A percentile compares a stretch with the other conserved stretches of the same genome.
Evolutionary conservation across 1,140 invertebrate species (phyloP).

Genomic region (Dendrolimus punctatus): DNA sequence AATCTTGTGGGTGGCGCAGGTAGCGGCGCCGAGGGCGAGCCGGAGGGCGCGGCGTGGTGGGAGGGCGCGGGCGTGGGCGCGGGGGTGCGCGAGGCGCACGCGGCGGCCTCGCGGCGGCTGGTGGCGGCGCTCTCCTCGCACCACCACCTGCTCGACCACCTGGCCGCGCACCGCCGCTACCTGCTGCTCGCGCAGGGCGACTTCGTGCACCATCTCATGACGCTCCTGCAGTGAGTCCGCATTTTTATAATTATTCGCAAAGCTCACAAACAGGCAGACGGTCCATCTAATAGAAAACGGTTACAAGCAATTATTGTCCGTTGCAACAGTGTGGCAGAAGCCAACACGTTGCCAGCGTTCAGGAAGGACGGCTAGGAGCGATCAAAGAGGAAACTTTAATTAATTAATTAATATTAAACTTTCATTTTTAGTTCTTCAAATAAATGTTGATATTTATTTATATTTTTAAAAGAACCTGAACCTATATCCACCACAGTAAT

Average conservation of each 20-base stretch:
- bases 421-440: too few relatives aligned
- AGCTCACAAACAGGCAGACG: too few relatives aligned
- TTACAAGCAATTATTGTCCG: too few relatives aligned
- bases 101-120: constrained; percentile 89
- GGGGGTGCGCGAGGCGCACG: constrained; percentile 87
- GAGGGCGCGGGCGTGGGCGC: constrained; percentile 83
- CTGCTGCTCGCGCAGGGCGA: constrained; percentile 95
- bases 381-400: too few relatives aligned
- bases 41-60: constrained; percentile 42
- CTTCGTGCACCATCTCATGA: constrained; percentile 94
- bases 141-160: constrained; percentile 92
- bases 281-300: too few relatives aligned
- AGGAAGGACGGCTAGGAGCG: too few relatives aligned
- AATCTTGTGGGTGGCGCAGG: neutral
- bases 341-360: too few relatives aligned
- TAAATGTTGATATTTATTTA: too few relatives aligned
- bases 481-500: too few relatives aligned
- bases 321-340: too few relatives aligned
- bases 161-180: constrained; percentile 92
- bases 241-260: neutral
- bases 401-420: too few relatives aligned
- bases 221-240: constrained; percentile 86
- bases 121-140: constrained; percentile 89
- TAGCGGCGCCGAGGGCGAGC: neutral
- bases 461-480: too few relatives aligned